Evolutionary conservation across 2,113 vertebrate genomes (phyloP).

Genomic region (Accipiter virgatus): DNA sequence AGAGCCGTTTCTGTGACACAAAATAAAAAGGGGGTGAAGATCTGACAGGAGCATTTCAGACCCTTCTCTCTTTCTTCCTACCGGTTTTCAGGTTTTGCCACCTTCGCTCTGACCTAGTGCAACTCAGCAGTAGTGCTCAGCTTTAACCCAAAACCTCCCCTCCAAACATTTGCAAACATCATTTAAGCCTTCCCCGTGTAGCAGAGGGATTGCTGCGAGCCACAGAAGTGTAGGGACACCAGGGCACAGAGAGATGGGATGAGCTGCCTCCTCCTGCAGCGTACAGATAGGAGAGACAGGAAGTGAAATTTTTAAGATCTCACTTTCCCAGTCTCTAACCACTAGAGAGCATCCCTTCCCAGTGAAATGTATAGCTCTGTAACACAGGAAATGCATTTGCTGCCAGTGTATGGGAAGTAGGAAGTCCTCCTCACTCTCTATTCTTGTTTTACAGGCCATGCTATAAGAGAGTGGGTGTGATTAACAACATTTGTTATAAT

Average conservation of each 20-base stretch:
- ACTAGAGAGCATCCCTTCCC: slow-evolving; percentile 67
- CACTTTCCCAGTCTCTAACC: background rate
- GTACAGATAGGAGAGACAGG: background rate
- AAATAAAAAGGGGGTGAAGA: background rate
- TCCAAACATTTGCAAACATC: background rate
- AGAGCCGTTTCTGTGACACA: background rate
- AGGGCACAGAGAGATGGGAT: background rate
- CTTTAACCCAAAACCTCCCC: background rate
- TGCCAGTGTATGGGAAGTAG: background rate
- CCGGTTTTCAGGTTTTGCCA: background rate
- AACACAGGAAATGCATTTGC: slow-evolving; percentile 35
- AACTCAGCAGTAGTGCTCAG: background rate
- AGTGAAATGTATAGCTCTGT: slow-evolving; percentile 25
- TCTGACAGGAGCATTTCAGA: background rate
- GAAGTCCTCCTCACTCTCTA: slow-evolving; percentile 14
- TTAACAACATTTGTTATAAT: slow-evolving; percentile 1
- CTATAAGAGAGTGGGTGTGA: background rate
- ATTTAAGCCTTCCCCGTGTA: background rate
- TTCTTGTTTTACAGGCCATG: slow-evolving; percentile 21
- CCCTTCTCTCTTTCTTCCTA: background rate
- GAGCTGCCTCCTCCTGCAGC: background rate
- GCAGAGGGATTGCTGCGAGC: background rate
- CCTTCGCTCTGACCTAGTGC: background rate
- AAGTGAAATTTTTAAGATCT: background rate
- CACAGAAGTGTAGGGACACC: background rate